Evolutionary conservation across 2,888 invertebrate genomes (phyloP).

Genomic region (Orchesella flavescens): DNA sequence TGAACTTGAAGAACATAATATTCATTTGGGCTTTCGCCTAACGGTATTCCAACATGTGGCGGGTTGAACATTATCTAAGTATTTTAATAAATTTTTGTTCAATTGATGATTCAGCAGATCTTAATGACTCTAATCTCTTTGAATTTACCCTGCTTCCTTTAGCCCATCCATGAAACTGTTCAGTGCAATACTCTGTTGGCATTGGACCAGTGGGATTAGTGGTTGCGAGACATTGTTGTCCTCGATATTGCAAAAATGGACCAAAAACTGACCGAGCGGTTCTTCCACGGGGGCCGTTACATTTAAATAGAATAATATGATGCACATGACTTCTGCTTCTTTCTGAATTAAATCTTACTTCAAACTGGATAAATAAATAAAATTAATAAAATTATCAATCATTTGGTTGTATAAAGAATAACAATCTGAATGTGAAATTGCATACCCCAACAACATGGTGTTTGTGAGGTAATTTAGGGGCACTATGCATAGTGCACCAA

Average conservation of each 20-base stretch:
- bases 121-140: neutral
- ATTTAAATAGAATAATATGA: conserved; percentile 25
- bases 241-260: conserved; percentile 7
- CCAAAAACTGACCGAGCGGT: conserved; percentile 1
- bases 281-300: conserved; percentile 19
- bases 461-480: conserved; percentile 12
- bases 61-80: conserved; percentile 31
- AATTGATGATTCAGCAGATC: no score
- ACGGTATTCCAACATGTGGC: conserved; percentile 49
- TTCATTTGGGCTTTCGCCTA: conserved; percentile 25
- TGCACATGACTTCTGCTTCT: conserved; percentile 7
- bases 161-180: neutral
- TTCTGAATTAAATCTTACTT: neutral
- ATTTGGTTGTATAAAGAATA: neutral
- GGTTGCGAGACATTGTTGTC: neutral
- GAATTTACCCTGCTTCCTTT: conserved; percentile 20
- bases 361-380: neutral
- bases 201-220: conserved; percentile 33
- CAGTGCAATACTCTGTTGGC: conserved; percentile 50
- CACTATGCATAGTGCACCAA: conserved; percentile 41
- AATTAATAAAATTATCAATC: neutral
- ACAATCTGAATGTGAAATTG: neutral
- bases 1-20: conserved; percentile 52
- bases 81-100: neutral
- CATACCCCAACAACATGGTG: conserved; percentile 53